These are phyloP conservation scores for Drosophila kepulauana DNA, from an alignment of 1,140 invertebrate genomes.

Conservation along the genomic window DNA sequence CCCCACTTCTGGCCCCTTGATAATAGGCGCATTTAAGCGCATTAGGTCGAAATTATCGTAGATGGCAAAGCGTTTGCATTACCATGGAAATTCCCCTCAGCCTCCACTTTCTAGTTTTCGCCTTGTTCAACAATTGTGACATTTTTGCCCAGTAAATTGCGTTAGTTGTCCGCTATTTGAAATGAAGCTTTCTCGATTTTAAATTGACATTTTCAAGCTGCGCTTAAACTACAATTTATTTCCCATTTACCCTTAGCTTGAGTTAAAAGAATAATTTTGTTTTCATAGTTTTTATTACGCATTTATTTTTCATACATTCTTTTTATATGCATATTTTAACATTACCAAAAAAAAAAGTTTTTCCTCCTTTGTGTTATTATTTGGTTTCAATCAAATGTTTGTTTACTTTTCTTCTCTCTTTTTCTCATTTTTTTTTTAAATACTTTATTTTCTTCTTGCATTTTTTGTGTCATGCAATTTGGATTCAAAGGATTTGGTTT, in stretches of 20 bases:
- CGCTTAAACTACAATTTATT: neutral
- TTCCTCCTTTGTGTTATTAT: constrained; percentile 42
- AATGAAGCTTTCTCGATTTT: neutral
- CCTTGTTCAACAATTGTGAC: neutral
- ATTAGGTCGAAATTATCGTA: constrained; percentile 44
- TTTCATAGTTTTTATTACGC: constrained; percentile 46
- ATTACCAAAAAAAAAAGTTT: constrained; percentile 71
- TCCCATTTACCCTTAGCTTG: neutral
- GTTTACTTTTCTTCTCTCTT: constrained; percentile 6
- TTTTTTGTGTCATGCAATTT: constrained; percentile 56
- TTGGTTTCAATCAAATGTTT: constrained; percentile 58
- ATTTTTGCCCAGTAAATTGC: neutral
- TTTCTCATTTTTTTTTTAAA: constrained; percentile 11
- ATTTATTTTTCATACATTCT: constrained; percentile 46
- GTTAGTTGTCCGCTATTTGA: neutral
- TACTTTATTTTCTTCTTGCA: neutral
- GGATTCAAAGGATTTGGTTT: constrained; percentile 55
- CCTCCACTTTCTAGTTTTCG: neutral
- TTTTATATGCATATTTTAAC: constrained; percentile 74
- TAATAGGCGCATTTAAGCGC: constrained; percentile 48
- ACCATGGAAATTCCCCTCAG: neutral
- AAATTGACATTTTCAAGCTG: neutral
- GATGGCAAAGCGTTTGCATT: constrained; percentile 17
- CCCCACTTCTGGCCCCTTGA: neutral
- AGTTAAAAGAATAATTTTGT: neutral